A percentile compares a stretch with the other conserved stretches of the same genome.
Evolutionary conservation across 2,113 vertebrate genomes (phyloP).

Genomic region (Poeciliopsis occidentalis): DNA sequence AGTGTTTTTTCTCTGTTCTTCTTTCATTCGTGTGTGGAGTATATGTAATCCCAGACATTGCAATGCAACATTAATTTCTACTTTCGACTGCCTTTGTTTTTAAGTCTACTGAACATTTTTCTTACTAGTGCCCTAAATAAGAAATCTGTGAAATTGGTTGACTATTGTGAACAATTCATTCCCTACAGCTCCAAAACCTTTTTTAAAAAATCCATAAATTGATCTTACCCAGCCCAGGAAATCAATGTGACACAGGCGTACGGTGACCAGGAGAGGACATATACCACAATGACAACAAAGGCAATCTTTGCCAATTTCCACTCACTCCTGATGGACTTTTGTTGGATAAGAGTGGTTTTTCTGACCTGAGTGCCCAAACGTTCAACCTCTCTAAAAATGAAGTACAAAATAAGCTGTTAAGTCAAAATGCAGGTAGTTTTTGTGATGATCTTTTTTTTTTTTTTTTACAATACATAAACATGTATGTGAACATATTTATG

Average conservation of each 20-base stretch:
- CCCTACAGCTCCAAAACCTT: background rate
- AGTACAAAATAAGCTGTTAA: too few relatives aligned
- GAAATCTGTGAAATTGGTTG: background rate
- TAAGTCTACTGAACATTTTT: background rate
- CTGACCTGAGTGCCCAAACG: constrained; percentile 77
- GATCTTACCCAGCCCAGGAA: constrained; percentile 89
- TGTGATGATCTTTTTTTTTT: too few relatives aligned
- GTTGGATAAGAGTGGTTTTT: constrained; percentile 76
- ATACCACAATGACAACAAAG: constrained; percentile 88
- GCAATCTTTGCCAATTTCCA: constrained; percentile 95
- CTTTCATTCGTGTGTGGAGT: too few relatives aligned
- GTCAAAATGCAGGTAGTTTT: too few relatives aligned
- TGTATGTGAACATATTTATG: too few relatives aligned
- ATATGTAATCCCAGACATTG: background rate
- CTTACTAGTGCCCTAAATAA: background rate
- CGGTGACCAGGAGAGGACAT: constrained; percentile 92
- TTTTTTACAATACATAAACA: too few relatives aligned
- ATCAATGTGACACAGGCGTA: constrained; percentile 89
- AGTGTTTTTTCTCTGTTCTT: too few relatives aligned
- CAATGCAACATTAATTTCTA: background rate
- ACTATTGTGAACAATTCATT: background rate
- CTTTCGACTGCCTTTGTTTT: background rate
- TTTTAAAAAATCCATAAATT: background rate
- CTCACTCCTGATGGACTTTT: constrained; percentile 85
- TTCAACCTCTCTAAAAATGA: constrained; percentile 82